phyloP scores from a whole-genome alignment of 2,113 vertebrate species.

The Zosterops lateralis region DNA sequence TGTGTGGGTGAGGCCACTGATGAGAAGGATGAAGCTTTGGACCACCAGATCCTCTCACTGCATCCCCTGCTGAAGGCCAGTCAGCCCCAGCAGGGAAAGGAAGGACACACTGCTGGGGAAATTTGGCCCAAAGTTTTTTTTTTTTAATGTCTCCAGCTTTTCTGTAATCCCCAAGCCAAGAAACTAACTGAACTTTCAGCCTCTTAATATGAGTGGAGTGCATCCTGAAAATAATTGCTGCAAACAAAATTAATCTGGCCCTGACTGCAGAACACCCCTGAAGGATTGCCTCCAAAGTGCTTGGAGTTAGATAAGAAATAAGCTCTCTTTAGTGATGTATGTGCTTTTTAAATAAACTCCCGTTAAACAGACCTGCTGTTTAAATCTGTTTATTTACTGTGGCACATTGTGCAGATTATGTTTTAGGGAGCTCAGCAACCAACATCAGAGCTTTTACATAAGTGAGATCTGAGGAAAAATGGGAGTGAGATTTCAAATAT shows the following conservation, averaged over 20 bases:
- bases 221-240: slow-evolving; percentile 56
- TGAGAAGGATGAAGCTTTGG: neutral
- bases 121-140: neutral
- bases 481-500: slow-evolving; percentile 54
- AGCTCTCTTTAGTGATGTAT: slow-evolving; percentile 50
- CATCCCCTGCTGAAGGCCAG: neutral
- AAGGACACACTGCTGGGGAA: neutral
- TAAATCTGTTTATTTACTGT: slow-evolving; percentile 66
- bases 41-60: neutral
- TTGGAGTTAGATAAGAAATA: slow-evolving; percentile 61
- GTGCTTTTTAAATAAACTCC: slow-evolving; percentile 50
- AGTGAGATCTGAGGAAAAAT: slow-evolving; percentile 59
- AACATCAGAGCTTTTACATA: slow-evolving; percentile 53
- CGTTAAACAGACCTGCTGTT: slow-evolving; percentile 45
- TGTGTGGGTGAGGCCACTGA: neutral
- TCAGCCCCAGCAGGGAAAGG: neutral
- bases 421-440: slow-evolving; percentile 53
- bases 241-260: slow-evolving; percentile 57
- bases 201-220: slow-evolving; percentile 34
- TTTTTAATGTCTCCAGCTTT: neutral
- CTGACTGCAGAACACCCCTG: slow-evolving; percentile 43
- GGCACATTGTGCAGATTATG: slow-evolving; percentile 51
- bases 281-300: slow-evolving; percentile 54
- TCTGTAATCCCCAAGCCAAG: slow-evolving; percentile 19
- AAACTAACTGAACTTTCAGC: slow-evolving; percentile 33